These are phyloP conservation scores for Cydia fagiglandana DNA, from an alignment of 1,140 invertebrate species.

Conservation along the genomic window DNA sequence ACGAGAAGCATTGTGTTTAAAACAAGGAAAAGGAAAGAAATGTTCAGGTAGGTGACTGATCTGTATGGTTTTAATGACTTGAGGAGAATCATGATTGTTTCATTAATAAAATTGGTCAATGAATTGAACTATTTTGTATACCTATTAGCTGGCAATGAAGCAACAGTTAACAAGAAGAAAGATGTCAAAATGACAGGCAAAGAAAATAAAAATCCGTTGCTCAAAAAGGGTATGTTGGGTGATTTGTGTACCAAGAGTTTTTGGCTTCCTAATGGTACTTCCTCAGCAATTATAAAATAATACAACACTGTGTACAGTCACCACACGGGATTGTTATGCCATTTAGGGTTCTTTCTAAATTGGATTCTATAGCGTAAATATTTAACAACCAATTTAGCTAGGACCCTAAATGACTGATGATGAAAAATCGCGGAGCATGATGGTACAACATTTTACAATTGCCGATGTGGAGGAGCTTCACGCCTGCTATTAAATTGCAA, in stretches of 20 bases:
- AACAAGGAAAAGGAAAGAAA: slow-evolving; percentile 76
- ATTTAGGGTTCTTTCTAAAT: too few species aligned
- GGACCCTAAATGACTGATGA: too few species aligned
- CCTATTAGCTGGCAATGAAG: slow-evolving; percentile 53
- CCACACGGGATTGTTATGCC: too few species aligned
- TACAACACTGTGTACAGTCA: background rate
- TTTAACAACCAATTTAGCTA: too few species aligned
- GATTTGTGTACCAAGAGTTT: slow-evolving; percentile 37
- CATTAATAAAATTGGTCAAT: slow-evolving; percentile 3
- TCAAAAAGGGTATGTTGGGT: slow-evolving; percentile 73
- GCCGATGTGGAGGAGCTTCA: background rate
- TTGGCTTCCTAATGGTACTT: slow-evolving; percentile 8
- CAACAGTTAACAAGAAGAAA: slow-evolving; percentile 59
- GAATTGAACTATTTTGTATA: slow-evolving; percentile 40
- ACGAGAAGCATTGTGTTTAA: slow-evolving; percentile 72
- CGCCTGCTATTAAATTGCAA: background rate
- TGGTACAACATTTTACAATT: background rate
- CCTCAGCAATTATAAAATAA: background rate
- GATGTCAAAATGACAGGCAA: slow-evolving; percentile 67
- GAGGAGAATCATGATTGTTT: background rate
- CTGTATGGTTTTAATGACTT: background rate
- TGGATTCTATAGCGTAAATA: too few species aligned
- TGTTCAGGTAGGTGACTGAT: slow-evolving; percentile 62
- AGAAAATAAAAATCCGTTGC: slow-evolving; percentile 66
- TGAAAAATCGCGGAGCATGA: too few species aligned